Base-by-base conservation (phyloP, 1,140 invertebrate species). In the Eubasilissa regina region DNA sequence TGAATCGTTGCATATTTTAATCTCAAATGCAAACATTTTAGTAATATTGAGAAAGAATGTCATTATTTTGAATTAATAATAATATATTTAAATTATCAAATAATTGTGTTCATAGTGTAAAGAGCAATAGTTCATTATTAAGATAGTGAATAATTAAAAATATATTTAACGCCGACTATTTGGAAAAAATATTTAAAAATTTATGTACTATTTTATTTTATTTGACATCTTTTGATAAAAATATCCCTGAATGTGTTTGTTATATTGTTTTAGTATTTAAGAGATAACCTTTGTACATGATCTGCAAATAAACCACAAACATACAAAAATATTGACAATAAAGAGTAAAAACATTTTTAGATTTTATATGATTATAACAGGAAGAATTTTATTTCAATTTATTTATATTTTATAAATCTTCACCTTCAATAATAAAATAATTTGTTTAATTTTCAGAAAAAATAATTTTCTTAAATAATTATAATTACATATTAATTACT, bases 81-180 rank as follows among this genome's bases (percentile, higher is more conserved):
- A 15, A 3, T 56, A 17, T 11, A 6, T 56, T 8, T 56, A 56
- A 17, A 25, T 70, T 70, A 70, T 70, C 66, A 70, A 70, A n/a
- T 70, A 25, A 70, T 70, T 70, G 66, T 70, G 66, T 70, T 70
- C 66, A 70, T 48, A 70, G 66, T 21, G 17, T 70, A 70, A 70
- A 51, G 47, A 70, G 47, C 45, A 70, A 51, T 70, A 51, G 66
- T 70, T 47, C 11, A 19, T 48, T 47, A 21, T 19, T 19, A 70
- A 70, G 66, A 19, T 70, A 21, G 17, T 0, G 44, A 17, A 48
- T 70, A 44, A 64, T 25, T 35, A 4, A 15, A 56, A 56, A 9
- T 56, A 9, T 35, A 35, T 35, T 35, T 35, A 35, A 35, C 25
- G 6, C 25, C 25, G 6, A 35, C 6, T 35, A 35, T 35, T 35